Evolutionary conservation across 2,888 invertebrate genomes (phyloP).

Genomic region (Philonicus albiceps): DNA sequence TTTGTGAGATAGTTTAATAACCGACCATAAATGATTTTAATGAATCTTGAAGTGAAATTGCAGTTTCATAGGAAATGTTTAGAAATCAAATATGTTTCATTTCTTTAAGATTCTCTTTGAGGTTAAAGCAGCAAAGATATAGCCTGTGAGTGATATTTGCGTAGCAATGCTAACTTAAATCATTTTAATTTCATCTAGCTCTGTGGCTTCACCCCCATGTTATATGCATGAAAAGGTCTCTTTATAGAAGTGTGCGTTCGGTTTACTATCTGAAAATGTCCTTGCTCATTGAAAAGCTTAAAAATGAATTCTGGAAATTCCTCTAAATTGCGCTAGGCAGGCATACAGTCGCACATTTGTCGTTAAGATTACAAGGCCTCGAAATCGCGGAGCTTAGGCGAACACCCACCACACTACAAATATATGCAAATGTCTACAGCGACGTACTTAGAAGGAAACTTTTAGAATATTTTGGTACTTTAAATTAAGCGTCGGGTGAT

Average conservation of each 20-base stretch:
- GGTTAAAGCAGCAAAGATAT: neutral
- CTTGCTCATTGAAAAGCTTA: slow-evolving; percentile 47
- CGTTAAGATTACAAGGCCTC: slow-evolving; percentile 43
- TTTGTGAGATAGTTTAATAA: too few species aligned
- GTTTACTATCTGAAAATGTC: slow-evolving; percentile 34
- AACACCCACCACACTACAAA: neutral
- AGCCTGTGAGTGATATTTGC: neutral
- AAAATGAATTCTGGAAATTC: slow-evolving; percentile 39
- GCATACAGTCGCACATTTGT: slow-evolving; percentile 42
- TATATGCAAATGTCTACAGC: neutral
- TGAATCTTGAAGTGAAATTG: too few species aligned
- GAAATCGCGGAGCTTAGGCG: neutral
- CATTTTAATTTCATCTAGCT: slow-evolving; percentile 44
- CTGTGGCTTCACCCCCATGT: slow-evolving; percentile 11
- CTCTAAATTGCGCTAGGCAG: slow-evolving; percentile 38
- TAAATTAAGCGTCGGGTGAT: slow-evolving; percentile 50
- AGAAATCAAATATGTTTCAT: neutral
- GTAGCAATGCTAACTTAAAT: slow-evolving; percentile 13
- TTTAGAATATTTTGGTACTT: slow-evolving; percentile 48
- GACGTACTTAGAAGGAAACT: slow-evolving; percentile 28
- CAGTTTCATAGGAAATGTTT: too few species aligned
- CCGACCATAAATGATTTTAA: too few species aligned
- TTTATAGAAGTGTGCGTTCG: neutral
- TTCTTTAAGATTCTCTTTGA: neutral
- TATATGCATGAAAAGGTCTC: neutral